phyloP scores from a whole-genome alignment of 2,888 invertebrate genomes.

The Pardosa pseudoannulata region DNA sequence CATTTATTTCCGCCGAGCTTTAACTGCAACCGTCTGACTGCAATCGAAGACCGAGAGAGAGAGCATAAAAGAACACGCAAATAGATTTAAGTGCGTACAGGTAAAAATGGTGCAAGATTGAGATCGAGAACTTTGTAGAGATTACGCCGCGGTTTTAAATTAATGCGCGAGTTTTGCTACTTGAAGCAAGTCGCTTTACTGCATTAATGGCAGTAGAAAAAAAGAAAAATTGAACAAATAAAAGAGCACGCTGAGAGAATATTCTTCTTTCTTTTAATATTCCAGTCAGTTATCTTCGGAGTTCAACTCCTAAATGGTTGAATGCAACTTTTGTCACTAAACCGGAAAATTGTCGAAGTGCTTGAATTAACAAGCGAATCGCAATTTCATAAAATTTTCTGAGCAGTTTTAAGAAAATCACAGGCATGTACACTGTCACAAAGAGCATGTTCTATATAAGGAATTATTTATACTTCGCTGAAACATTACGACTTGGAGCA shows the following conservation, averaged over 20 bases:
- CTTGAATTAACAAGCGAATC: constrained; percentile 13
- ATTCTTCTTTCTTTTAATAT: background rate
- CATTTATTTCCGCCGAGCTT: constrained; percentile 27
- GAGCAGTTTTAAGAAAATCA: too few relatives aligned
- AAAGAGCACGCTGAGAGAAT: background rate
- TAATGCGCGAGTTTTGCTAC: background rate
- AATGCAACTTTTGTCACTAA: constrained; percentile 12
- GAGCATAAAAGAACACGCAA: constrained; percentile 53
- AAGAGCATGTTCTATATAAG: too few relatives aligned
- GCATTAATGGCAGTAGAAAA: background rate
- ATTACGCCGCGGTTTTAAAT: constrained; percentile 5
- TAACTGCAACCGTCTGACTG: constrained; percentile 35
- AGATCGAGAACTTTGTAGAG: background rate
- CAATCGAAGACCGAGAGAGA: constrained; percentile 45
- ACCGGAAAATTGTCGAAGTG: constrained; percentile 17
- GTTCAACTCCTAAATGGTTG: background rate
- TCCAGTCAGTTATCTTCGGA: background rate
- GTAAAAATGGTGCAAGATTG: constrained; percentile 32
- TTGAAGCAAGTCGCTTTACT: constrained; percentile 12
- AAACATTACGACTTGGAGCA: too few relatives aligned
- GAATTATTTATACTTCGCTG: too few relatives aligned
- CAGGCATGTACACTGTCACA: too few relatives aligned
- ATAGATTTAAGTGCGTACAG: constrained; percentile 23
- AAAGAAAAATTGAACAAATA: background rate
- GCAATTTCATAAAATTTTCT: constrained; percentile 2